Base-by-base conservation (phyloP, 2,113 vertebrate species). In the Fregata magnificens region DNA sequence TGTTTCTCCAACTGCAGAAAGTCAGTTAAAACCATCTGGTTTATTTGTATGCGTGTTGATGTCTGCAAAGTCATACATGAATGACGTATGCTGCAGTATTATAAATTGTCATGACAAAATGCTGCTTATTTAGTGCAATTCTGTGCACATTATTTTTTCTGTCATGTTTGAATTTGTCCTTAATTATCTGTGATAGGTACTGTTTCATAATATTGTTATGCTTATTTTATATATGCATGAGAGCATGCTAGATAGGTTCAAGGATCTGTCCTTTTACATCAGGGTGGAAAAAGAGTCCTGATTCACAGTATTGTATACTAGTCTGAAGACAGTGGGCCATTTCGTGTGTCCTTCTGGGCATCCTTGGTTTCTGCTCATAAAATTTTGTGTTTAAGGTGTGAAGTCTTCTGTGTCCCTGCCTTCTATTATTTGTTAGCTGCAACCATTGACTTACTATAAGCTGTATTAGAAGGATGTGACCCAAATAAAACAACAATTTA, bases 11-110 rank as follows among this genome's bases (percentile, higher is more conserved):
- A 2, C 38, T 86, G 86, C 45, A 73, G 53, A 61, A 50, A 32
- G 62, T 50, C 49, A 45, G 7, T 38, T 70, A 7, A 2, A 50
- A 58, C 13, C 0, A 0, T 5, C 40, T 42, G 10, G 1, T 58
- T 45, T 24, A 13, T 82, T 44, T 42, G 40, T 38, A 16, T 61
- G 20, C 19, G 3, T 52, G 81, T 62, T n/a, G n/a, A 9, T 66
- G 36, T 73, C 28, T 86, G 38, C 50, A 34, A 26, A 86, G 56
- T 9, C 62, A 3, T 5, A 2, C 7, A 1, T 2, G 19, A 61
- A 6, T 34, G 84, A 49, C 3, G 9, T 36, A 4, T 47, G 40
- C 44, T 61, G 24, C 18, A 17, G 4, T 44, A 2, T 0, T 52
- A 31, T 14, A 4, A 47, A 22, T 52, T 52, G 11, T 20, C 28